Evolutionary conservation across 2,888 invertebrate species (phyloP), one percentile per base, ranked within the genome.

Genomic region (Lithosia quadra): DNA sequence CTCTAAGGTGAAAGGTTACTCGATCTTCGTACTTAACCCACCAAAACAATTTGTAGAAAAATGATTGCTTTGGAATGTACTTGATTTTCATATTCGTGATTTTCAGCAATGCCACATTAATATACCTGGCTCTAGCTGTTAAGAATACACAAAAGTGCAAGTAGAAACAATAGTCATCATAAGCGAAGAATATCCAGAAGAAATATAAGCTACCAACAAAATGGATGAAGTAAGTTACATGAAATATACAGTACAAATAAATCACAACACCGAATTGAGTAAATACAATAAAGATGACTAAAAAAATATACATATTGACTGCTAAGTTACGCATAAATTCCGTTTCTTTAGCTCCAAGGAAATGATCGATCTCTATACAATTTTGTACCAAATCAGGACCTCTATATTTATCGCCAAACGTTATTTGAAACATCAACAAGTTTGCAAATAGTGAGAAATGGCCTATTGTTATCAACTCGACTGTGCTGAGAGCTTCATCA

Each of bases 101-200:
- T 76, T 90, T 92, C 67, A 91, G 84, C 58, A 93, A 75, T 22
- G 91, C 87, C 0, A 90, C 81, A 67, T 93, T 93, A 5, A 93
- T 67, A 53, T 89, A 92, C 33, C 86, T 84, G n/a, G 83, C 77
- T 75, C 93, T 84, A 49, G 88, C 68, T 2, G 83, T 81, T 9
- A 90, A 62, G 49, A 85, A 87, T 0, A 78, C 75, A 58, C 72
- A 84, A 21, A 81, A 75, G 7, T 78, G 77, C 3, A 88, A 21
- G 5, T 85, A 78, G 43, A 89, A 85, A 60, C 82, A 78, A 4
- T 82, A 76, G 56, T 91, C 91, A 60, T 86, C 81, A 64, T 88
- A 88, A 22, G 84, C 75, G 63, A 80, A 84, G 39, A 86, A 85
- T 24, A 87, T 53, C 80, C 89, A 85, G 7, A 78, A 57, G 59